Base-by-base conservation (phyloP, 2,888 invertebrate species). In the Nipponacmea schrenckii region DNA sequence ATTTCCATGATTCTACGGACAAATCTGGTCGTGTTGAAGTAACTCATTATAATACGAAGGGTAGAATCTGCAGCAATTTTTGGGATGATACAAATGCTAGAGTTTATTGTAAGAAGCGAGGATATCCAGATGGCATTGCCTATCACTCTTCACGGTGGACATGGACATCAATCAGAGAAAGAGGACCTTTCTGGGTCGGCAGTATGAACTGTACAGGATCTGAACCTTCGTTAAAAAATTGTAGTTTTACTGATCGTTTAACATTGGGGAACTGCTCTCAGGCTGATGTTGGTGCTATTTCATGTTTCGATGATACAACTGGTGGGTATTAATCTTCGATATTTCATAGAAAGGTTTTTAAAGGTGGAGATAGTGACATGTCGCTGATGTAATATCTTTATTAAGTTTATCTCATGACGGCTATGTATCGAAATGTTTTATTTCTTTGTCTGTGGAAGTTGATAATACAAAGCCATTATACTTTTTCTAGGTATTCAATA, bases 1-100 rank as follows among this genome's bases (percentile, higher is more conserved):
- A 72, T 14, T 67, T 82, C n/a, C 70, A 75, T 46, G 72, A 75
- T 39, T 7, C 64, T 31, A 71, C 68, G 20, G 31, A 46, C 1
- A 50, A 45, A 2, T 62, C 50, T 63, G 77, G 76, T 5, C 67
- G 70, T 15, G 70, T 83, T 24, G 74, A 72, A 15, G 82, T 83
- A 12, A 76, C 72, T 0, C 89, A 39, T 87, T 87, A 46, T 86
- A 80, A 80, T n/a, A 76, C 78, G 20, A 77, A 73, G 27, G 84
- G 83, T 65, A 92, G 84, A 91, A 92, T 84, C 26, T 84, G 84
- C 72, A 79, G 79, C 68, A 71, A 68, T 0, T 77, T 75, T 64
- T 84, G 83, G 82, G 80, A 78, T 31, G 82, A 83, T 68, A 70
- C 67, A 0, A 85, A 84, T 31, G 84, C 85, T 0, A 71, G 63